These are phyloP conservation scores for Myotis planiceps DNA, from an alignment of 2,797 vertebrate species.

Conservation along the genomic window DNA sequence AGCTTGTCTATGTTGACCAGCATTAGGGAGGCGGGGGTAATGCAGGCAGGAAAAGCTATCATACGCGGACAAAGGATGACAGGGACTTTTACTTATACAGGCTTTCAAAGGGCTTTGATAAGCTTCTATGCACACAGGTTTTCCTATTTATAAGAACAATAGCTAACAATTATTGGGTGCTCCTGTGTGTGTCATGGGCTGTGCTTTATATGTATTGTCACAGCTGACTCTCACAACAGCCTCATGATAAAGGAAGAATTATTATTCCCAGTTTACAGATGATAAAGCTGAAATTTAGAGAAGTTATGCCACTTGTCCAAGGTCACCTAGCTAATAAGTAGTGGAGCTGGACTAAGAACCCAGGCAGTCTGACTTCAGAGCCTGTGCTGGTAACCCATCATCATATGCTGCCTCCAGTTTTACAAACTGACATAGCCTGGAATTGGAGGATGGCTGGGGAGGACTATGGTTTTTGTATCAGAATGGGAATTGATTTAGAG, in stretches of 20 bases:
- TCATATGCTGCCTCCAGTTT: neutral
- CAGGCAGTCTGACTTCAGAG: slow-evolving; percentile 22
- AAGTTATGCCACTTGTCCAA: neutral
- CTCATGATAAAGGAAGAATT: neutral
- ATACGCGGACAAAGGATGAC: neutral
- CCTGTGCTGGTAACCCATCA: neutral
- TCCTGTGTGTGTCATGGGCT: neutral
- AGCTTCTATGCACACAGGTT: neutral
- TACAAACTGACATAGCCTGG: slow-evolving; percentile 22
- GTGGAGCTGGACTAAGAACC: neutral
- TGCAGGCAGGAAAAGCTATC: neutral
- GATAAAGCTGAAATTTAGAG: slow-evolving; percentile 51
- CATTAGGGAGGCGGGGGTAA: neutral
- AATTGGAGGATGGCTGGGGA: slow-evolving; percentile 23
- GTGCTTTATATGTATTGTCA: neutral
- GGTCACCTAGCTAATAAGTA: neutral
- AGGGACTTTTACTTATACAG: neutral
- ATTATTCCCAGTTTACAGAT: slow-evolving; percentile 50
- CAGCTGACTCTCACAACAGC: neutral
- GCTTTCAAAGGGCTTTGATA: slow-evolving; percentile 18
- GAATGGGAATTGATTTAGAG: slow-evolving; percentile 78
- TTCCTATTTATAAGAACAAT: slow-evolving; percentile 44
- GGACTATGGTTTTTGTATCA: slow-evolving; percentile 56
- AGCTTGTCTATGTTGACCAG: neutral
- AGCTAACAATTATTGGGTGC: neutral